phyloP scores from a whole-genome alignment of 1,140 invertebrate species.

The Maniola jurtina region DNA sequence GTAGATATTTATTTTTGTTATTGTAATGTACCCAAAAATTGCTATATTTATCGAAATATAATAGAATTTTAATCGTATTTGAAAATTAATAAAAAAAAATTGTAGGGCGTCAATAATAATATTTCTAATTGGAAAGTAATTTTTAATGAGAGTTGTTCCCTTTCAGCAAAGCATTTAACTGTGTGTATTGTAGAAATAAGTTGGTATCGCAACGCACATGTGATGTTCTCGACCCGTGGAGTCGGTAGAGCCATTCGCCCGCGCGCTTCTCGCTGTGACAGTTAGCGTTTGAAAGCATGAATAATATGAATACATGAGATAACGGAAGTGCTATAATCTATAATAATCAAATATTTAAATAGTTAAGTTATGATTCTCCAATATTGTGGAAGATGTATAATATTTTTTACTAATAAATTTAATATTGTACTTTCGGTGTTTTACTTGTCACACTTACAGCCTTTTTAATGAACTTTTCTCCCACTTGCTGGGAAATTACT shows the following conservation, averaged over 20 bases:
- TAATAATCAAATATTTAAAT: constrained; percentile 80
- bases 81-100: constrained; percentile 31
- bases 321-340: constrained; percentile 75
- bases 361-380: constrained; percentile 79
- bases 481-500: not conserved
- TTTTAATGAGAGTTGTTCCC: constrained; percentile 35
- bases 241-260: constrained; percentile 33
- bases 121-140: constrained; percentile 19
- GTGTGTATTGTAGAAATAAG: constrained; percentile 54
- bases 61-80: constrained; percentile 50
- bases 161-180: constrained; percentile 53
- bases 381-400: constrained; percentile 80
- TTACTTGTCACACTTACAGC: constrained; percentile 26
- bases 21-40: constrained; percentile 73
- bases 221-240: constrained; percentile 32
- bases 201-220: constrained; percentile 37
- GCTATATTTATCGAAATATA: constrained; percentile 66
- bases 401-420: constrained; percentile 81
- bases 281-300: constrained; percentile 57
- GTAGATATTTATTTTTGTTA: constrained; percentile 79
- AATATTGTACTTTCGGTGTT: constrained; percentile 63
- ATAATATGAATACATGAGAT: constrained; percentile 45
- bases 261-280: constrained; percentile 67
- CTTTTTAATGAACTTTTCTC: not conserved
- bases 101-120: constrained; percentile 26